phyloP scores from a whole-genome alignment of 2,113 vertebrate genomes.

The Nothobranchius furzeri region DNA sequence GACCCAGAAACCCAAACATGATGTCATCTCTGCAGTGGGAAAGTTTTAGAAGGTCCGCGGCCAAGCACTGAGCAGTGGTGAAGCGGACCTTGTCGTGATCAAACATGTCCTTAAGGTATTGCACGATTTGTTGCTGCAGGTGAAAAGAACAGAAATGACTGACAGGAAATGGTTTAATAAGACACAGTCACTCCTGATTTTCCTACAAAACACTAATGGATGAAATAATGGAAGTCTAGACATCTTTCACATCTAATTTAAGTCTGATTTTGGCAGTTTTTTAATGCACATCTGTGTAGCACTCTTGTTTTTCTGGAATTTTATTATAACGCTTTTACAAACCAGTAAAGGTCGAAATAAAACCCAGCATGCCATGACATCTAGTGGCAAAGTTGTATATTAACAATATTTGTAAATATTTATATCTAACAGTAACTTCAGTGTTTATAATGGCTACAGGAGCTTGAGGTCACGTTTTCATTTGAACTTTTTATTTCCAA shows the following conservation, averaged over 20 bases:
- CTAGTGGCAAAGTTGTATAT: not conserved
- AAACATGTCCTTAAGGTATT: slow-evolving; percentile 98
- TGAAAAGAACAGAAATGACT: slow-evolving; percentile 8
- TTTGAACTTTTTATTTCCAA: too few species aligned
- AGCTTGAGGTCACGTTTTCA: too few species aligned
- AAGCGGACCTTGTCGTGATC: slow-evolving; percentile 95
- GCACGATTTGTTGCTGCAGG: slow-evolving; percentile 92
- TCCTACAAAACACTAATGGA: not conserved
- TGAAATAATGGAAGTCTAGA: too few species aligned
- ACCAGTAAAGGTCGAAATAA: not conserved
- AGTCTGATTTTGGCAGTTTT: too few species aligned
- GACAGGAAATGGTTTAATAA: not conserved
- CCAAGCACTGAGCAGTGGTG: slow-evolving; percentile 82
- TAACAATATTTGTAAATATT: too few species aligned
- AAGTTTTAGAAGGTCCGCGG: slow-evolving; percentile 91
- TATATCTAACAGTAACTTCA: too few species aligned
- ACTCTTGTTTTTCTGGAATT: not conserved
- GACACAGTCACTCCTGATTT: not conserved
- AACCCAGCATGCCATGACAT: not conserved
- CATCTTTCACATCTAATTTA: not conserved
- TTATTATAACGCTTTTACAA: too few species aligned
- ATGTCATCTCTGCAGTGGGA: slow-evolving; percentile 94
- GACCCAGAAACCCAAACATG: slow-evolving; percentile 87
- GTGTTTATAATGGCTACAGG: too few species aligned
- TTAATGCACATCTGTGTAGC: too few species aligned